These are phyloP conservation scores for Columbina picui DNA, from an alignment of 2,113 vertebrate species.

Conservation along the genomic window DNA sequence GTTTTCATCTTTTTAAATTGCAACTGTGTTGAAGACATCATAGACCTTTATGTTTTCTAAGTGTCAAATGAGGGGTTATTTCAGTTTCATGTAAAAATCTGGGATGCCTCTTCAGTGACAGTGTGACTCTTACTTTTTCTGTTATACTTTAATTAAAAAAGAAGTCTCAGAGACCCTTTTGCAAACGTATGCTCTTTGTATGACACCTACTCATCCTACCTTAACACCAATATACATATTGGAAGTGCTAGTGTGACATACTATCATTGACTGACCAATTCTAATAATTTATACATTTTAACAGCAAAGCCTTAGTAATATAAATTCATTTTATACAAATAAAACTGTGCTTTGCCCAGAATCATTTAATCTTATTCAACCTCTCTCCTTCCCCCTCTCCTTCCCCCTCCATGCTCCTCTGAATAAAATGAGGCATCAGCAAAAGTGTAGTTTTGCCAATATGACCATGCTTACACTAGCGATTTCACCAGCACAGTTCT, in stretches of 20 bases:
- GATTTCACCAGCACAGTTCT: conserved; percentile 10
- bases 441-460: not conserved
- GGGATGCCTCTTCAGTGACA: not conserved
- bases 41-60: not conserved
- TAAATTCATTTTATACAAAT: not conserved
- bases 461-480: conserved; percentile 10
- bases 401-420: not conserved
- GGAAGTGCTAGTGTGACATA: not conserved
- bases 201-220: not conserved
- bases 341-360: not conserved
- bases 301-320: not conserved
- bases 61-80: not conserved
- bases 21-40: not conserved
- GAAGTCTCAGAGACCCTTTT: not conserved
- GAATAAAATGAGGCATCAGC: conserved; percentile 24
- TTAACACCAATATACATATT: not conserved
- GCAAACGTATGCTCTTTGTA: not conserved
- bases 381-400: not conserved
- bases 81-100: not conserved
- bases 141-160: not conserved
- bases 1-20: not conserved
- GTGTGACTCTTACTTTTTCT: not conserved
- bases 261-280: accelerated
- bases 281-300: not conserved
- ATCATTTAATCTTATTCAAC: not conserved